phyloP scores from a whole-genome alignment of 1,140 invertebrate genomes.

The Watersipora subatra region DNA sequence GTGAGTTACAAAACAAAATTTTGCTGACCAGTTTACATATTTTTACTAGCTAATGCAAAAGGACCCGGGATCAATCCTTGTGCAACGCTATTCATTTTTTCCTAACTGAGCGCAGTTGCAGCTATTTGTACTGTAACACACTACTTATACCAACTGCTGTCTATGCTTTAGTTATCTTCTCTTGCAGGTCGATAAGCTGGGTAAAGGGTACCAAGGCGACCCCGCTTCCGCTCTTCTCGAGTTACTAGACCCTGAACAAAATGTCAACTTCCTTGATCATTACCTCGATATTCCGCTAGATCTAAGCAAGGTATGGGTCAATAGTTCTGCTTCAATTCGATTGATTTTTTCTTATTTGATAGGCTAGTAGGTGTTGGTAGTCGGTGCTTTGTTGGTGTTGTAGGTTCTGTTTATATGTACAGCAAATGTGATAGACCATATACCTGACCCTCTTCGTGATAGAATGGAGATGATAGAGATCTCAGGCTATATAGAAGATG shows the following conservation, averaged over 20 bases:
- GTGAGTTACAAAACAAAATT: too few relatives aligned
- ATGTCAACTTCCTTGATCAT: constrained; percentile 92
- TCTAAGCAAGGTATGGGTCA: constrained; percentile 68
- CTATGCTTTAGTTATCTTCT: too few relatives aligned
- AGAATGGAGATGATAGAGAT: constrained; percentile 99
- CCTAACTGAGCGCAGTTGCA: too few relatives aligned
- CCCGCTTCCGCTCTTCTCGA: constrained; percentile 90
- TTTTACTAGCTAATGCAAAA: too few relatives aligned
- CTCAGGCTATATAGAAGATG: constrained; percentile 95
- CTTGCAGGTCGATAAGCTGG: constrained; percentile 46
- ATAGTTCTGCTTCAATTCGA: neutral
- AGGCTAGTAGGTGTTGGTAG: neutral
- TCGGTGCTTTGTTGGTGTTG: constrained; percentile 11
- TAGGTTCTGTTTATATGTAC: constrained; percentile 89
- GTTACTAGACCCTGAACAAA: constrained; percentile 94
- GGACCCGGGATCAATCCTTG: too few relatives aligned
- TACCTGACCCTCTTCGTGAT: constrained; percentile 89
- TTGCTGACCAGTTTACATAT: too few relatives aligned
- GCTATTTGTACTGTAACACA: too few relatives aligned
- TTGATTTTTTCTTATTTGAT: neutral
- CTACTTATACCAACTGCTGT: too few relatives aligned
- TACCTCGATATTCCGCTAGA: constrained; percentile 95
- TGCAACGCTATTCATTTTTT: too few relatives aligned
- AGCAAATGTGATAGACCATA: constrained; percentile 87
- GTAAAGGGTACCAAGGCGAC: constrained; percentile 81